Evolutionary conservation across 2,888 invertebrate species (phyloP), one percentile per base, ranked within the genome.

Genomic region (Eristalinus aeneus): DNA sequence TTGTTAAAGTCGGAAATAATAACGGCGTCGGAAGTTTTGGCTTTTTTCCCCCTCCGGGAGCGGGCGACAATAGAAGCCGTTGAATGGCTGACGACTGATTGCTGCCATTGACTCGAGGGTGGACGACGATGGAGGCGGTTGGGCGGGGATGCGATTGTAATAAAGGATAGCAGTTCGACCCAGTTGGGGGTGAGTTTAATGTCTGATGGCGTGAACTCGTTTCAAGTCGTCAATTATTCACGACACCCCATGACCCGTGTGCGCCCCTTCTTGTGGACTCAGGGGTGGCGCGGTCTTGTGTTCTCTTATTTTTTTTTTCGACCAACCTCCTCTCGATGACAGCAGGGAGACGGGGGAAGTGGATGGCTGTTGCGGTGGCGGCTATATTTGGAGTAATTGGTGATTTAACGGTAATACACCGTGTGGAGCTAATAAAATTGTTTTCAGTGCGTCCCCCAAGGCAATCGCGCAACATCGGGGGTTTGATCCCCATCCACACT

Each of bases 191-290:
- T 77, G 86, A 67, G 77, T 74, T 78, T 86, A 82, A 86, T 78
- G 82, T 86, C 86, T 86, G 86, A 82, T 86, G 86, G 81, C 86
- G 86, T 86, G 86, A 86, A 86, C 82, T 86, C 82, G 86, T 86
- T 86, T 82, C 86, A 82, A 82, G 81, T 82, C 86, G 82, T 82
- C 86, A 86, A 86, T 86, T 86, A 86, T 86, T 86, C 77, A 82
- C 81, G 67, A 82, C 82, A 86, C 82, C 82, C 81, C 64, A 65
- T 69, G 76, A 83, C 74, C 73, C 34, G 36, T 61, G 56, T 61
- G 56, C 12, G 56, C 56, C 58, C 61, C 11, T 60, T 71, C 36
- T 64, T 69, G 27, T 54, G 53, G 46, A 8, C 46, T 46, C 46
- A 20, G 46, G 46, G 46, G 46, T 46, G 46, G 16, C 46, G 46